phyloP scores from a whole-genome alignment of 2,888 invertebrate genomes.

The Trichopoda pennipes region DNA sequence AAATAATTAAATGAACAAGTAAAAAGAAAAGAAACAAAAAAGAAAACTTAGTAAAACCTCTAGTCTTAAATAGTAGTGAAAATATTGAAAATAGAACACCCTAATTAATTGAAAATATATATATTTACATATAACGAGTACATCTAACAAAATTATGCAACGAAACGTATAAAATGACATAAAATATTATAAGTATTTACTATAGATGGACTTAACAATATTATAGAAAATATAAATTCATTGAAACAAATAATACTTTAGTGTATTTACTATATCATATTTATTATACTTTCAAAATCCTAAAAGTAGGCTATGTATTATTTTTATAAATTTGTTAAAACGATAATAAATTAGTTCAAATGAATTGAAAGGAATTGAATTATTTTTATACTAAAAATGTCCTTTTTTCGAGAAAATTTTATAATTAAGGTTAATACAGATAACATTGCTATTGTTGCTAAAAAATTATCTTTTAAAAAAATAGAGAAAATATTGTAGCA shows the following conservation, averaged over 20 bases:
- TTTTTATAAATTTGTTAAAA: too few species aligned
- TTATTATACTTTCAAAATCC: not conserved
- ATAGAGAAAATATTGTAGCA: too few species aligned
- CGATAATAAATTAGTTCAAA: not conserved
- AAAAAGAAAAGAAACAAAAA: not conserved
- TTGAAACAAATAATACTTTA: not conserved
- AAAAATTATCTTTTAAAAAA: too few species aligned
- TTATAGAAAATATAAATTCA: constrained; percentile 3
- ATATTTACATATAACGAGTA: not conserved
- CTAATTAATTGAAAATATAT: constrained; percentile 21
- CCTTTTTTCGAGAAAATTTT: not conserved
- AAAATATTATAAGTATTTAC: not conserved
- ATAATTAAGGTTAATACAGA: constrained; percentile 27
- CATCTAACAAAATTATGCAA: constrained; percentile 54
- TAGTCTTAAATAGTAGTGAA: constrained; percentile 29
- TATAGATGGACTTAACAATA: constrained; percentile 9
- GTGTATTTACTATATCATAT: too few species aligned
- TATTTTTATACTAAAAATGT: not conserved
- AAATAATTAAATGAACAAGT: constrained; percentile 3
- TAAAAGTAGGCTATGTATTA: constrained; percentile 2
- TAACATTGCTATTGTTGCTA: not conserved
- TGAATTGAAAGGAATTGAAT: not conserved
- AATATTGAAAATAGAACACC: constrained; percentile 13
- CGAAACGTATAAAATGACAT: constrained; percentile 9
- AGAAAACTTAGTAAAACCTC: constrained; percentile 33